phyloP scores from a whole-genome alignment of 1,140 invertebrate species.

The Charaxes varanes region DNA sequence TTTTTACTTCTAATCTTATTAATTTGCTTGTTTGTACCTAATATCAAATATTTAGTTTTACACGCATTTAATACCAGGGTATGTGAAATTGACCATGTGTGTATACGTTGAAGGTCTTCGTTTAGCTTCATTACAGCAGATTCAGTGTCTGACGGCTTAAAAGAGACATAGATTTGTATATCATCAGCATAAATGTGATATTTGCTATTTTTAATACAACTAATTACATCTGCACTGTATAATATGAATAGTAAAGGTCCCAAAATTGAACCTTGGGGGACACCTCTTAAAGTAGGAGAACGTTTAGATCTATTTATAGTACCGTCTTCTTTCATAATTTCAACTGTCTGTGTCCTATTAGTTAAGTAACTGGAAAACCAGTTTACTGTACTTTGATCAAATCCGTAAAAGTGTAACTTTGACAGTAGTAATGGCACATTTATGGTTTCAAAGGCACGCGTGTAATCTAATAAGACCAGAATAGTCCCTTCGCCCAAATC shows the following conservation, averaged over 20 bases:
- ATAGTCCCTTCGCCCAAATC: too few species aligned
- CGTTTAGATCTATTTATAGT: background rate
- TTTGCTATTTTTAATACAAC: background rate
- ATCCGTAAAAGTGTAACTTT: too few species aligned
- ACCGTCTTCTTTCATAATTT: background rate
- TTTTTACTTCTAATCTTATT: background rate
- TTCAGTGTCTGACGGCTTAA: too few species aligned
- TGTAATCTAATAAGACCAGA: background rate
- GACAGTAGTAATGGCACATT: background rate
- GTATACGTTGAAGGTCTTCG: background rate
- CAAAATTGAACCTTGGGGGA: background rate
- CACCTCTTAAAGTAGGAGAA: background rate
- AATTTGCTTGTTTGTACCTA: background rate
- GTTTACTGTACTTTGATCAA: background rate
- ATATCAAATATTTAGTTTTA: slow-evolving; percentile 3
- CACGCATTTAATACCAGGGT: background rate
- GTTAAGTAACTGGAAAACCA: background rate
- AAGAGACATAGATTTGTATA: too few species aligned
- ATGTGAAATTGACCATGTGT: background rate
- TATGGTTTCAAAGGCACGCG: slow-evolving; percentile 5
- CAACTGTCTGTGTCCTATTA: background rate
- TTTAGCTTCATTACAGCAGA: background rate
- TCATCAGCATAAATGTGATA: background rate
- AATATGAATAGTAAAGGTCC: too few species aligned
- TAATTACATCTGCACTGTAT: background rate